Base-by-base conservation (phyloP, 2,113 vertebrate genomes). In the Grallaria varia region DNA sequence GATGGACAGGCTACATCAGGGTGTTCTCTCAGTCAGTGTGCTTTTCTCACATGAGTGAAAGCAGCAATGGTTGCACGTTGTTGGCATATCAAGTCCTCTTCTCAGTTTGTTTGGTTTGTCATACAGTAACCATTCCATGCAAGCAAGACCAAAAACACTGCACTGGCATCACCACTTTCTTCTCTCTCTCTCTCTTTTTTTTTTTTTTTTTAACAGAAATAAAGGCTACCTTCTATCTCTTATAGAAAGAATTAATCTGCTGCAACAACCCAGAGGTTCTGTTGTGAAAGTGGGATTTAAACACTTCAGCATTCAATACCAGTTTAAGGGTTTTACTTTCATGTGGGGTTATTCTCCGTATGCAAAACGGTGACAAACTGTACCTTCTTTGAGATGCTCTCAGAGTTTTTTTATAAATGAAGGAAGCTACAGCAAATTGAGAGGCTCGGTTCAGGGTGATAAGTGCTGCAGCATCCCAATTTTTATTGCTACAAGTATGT, bases 141-240 rank as follows among this genome's bases (percentile, higher is more conserved):
- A 60, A 66, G 28, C 14, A 24, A 21, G 2, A 35, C 69, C 6
- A 11, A 47, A 72, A 30, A 4, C 4, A 5, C 40, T 60, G 6
- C 39, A 16, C 8, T 45, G 25, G 55, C 6, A 56, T 39, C 20
- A 30, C 14, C 4, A 3, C 9, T 82, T 88, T 27, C 4, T 20
- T 62, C 81, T 78, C 6, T 44, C 17, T 45, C 23, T 12, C 23
- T 47, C 23, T 47, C 14, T 42, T 42, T 42, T 10, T 42, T 42
- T 42, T 42, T 10, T 42, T 42, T 40, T 35, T 50, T 49, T 37
- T 37, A 31, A 44, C 20, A 1, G 0, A 39, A 59, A 28, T 12
- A 84, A 62, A 28, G 3, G 1, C 3, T 58, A 86, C 28, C 5
- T 39, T 49, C 10, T 44, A 0, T 25, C 20, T 50, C 58, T 6